Base-by-base conservation (phyloP, 1,140 invertebrate species). In the Mya arenaria region DNA sequence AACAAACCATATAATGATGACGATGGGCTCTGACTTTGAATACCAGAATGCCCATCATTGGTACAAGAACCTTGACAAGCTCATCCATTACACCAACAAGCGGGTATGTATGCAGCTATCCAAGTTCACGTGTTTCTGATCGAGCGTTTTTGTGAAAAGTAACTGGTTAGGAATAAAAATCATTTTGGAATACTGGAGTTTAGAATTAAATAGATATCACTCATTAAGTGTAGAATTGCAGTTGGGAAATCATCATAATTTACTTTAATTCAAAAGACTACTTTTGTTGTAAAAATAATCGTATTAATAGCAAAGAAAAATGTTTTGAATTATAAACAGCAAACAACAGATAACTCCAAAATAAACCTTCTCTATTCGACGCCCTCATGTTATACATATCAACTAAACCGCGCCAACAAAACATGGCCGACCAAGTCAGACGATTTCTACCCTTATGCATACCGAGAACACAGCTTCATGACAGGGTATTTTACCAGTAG, bases 401-500 rank as follows among this genome's bases (percentile, higher is more conserved):
- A 97, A 0, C 89, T 98, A 0, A 94, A 97, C 83, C 94, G 96
- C 84, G 92, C 94, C 2, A 94, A 95, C 84, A 89, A 92, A n/a
- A 93, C 92, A 0, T 95, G 96, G 93, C 93, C 96, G 0, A 95
- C 94, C 0, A 97, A 97, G 88, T 92, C 92, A 15, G 96, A 97
- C 86, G 97, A 98, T 86, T 99, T 98, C 93, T 98, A 98, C 87
- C 98, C 98, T 0, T 99, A 99, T 92, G 95, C 97, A 0, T 96
- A 96, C 77, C 95, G 96, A 87, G 93, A 95, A 0, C 96, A 98
- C 86, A 93, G 95, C 0, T 98, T 95, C 91, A 99, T 98, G 98
- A 98, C 97, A 0, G 98, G 98, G 0, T 99, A 98, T 90, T 99
- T 97, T 90, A 97, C 97, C 0, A 99, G 97, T 83, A 87, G 97